phyloP scores from a whole-genome alignment of 2,113 vertebrate species.

The Dasyornis broadbenti region DNA sequence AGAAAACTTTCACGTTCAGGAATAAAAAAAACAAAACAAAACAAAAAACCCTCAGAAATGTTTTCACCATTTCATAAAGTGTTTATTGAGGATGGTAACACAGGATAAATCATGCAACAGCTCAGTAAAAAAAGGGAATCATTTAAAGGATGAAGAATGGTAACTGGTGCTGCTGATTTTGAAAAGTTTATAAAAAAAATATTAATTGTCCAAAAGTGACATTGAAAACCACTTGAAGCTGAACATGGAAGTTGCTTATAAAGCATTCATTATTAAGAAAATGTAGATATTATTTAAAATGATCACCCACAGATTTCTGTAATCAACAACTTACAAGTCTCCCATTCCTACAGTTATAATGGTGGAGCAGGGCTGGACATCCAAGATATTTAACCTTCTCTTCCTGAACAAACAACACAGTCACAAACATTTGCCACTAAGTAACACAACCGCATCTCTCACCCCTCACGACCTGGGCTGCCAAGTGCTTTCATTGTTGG shows the following conservation, averaged over 20 bases:
- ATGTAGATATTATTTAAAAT: slow-evolving; percentile 29
- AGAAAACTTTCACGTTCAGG: neutral
- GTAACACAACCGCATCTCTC: neutral
- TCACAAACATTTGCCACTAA: neutral
- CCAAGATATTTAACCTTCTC: neutral
- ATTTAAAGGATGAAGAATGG: slow-evolving; percentile 67
- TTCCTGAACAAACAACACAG: neutral
- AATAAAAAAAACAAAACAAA: neutral
- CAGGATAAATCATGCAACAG: slow-evolving; percentile 79
- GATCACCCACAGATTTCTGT: slow-evolving; percentile 30
- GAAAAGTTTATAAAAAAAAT: slow-evolving; percentile 61
- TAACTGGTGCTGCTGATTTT: slow-evolving; percentile 65
- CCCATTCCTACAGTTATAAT: neutral
- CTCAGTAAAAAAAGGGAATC: slow-evolving; percentile 72
- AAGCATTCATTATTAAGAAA: slow-evolving; percentile 49
- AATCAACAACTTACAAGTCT: slow-evolving; percentile 3
- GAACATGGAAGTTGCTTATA: slow-evolving; percentile 57
- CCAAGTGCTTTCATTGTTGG: neutral
- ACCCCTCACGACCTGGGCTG: neutral
- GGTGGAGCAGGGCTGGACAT: neutral
- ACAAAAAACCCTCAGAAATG: neutral
- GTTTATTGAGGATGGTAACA: slow-evolving; percentile 81
- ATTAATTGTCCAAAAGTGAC: slow-evolving; percentile 57
- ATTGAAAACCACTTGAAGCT: slow-evolving; percentile 45
- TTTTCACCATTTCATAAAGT: slow-evolving; percentile 70